Percentiles rank a stretch among this genome's conserved stretches.
These are phyloP conservation scores for Megaceryle maxima DNA, from an alignment of 2,113 vertebrate genomes.

Conservation along the genomic window DNA sequence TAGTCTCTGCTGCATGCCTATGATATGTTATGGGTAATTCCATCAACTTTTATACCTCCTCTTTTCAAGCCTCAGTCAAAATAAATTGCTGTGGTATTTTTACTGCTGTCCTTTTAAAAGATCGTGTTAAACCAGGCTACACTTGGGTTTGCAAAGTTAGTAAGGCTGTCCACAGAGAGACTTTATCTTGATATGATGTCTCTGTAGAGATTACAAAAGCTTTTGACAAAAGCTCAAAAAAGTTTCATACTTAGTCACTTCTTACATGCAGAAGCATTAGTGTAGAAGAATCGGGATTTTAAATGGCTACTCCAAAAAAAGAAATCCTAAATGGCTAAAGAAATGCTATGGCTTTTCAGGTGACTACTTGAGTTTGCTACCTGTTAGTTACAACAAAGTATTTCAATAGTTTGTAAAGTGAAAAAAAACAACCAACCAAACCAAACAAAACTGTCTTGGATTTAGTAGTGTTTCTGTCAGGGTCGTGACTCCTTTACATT, in stretches of 20 bases:
- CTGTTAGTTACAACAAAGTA: background rate
- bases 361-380: background rate
- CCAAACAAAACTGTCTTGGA: background rate
- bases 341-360: background rate
- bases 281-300: background rate
- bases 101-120: background rate
- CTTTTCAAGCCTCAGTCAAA: background rate
- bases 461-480: background rate
- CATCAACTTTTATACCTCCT: background rate
- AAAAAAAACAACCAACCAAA: background rate
- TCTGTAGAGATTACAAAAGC: background rate
- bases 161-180: background rate
- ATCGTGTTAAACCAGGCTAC: background rate
- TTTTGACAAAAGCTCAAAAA: background rate
- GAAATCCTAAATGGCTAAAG: background rate
- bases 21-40: background rate
- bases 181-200: background rate
- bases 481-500: background rate
- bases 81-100: background rate
- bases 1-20: background rate
- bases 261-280: background rate
- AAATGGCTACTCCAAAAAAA: background rate
- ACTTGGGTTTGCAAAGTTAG: background rate
- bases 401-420: background rate
- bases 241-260: background rate